phyloP scores from a whole-genome alignment of 1,140 invertebrate genomes.

The Bacillus rossius region DNA sequence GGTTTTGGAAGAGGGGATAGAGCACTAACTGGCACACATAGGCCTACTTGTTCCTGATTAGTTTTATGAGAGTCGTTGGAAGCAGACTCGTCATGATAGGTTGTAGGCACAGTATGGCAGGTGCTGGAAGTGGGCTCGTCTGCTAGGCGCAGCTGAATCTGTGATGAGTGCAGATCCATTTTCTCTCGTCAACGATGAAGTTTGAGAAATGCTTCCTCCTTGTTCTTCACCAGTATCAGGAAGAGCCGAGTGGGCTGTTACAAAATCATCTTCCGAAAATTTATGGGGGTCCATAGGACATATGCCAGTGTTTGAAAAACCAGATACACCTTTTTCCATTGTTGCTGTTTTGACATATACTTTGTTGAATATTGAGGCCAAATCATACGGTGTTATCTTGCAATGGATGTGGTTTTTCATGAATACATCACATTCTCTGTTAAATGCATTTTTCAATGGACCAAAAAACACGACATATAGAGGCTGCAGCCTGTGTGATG shows the following conservation, averaged over 20 bases:
- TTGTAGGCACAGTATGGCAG: background rate
- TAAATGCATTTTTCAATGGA: conserved; percentile 39
- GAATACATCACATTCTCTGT: conserved; percentile 35
- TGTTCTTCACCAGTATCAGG: no score
- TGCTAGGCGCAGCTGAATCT: background rate
- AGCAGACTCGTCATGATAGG: background rate
- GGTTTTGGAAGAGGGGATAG: no score
- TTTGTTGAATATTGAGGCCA: no score
- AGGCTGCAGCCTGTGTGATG: conserved; percentile 34
- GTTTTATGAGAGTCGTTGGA: background rate
- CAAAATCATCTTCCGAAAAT: background rate
- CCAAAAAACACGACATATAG: conserved; percentile 34
- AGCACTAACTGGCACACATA: no score
- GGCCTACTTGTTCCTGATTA: no score
- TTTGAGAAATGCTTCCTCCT: background rate
- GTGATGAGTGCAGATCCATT: background rate
- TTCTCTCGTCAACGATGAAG: background rate
- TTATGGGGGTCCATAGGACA: background rate
- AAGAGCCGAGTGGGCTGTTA: background rate
- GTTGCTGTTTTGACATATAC: no score
- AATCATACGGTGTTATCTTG: no score
- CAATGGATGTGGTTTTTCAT: conserved; percentile 23
- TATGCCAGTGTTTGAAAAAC: background rate
- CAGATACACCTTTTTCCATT: no score
- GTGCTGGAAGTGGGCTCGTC: no score